These are phyloP conservation scores for Drosophila rellima DNA, from an alignment of 2,888 invertebrate species.

Conservation along the genomic window DNA sequence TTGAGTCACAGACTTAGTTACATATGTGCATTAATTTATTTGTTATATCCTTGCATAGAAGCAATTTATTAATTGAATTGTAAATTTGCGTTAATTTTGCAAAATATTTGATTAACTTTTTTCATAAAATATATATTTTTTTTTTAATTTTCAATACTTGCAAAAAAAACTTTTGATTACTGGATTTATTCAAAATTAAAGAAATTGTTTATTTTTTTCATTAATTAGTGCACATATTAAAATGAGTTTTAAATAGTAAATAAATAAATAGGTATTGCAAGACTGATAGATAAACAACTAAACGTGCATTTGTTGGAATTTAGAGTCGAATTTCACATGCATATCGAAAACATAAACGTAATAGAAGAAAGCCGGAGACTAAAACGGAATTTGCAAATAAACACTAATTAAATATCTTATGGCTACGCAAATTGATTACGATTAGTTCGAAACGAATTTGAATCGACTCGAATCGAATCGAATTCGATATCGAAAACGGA, in stretches of 20 bases:
- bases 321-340: constrained; percentile 21
- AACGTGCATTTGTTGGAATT: constrained; percentile 16
- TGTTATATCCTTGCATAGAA: too few species aligned
- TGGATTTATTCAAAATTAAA: too few species aligned
- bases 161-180: too few species aligned
- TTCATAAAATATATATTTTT: too few species aligned
- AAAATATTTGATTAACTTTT: too few species aligned
- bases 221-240: constrained; percentile 2
- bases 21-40: constrained; percentile 1
- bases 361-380: constrained; percentile 23
- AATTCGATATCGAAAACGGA: constrained; percentile 38
- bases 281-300: constrained; percentile 3
- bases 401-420: constrained; percentile 59
- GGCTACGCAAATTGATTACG: constrained; percentile 65
- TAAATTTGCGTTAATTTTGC: too few species aligned
- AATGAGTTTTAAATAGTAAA: neutral
- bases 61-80: too few species aligned
- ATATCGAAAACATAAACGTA: constrained; percentile 24
- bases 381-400: constrained; percentile 40
- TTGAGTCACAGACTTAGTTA: constrained; percentile 10
- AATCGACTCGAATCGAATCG: constrained; percentile 1
- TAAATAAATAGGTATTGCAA: constrained; percentile 1
- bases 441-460: constrained; percentile 27
- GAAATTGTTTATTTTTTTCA: too few species aligned
- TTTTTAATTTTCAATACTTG: too few species aligned